These are phyloP conservation scores for Cryptus viduatorius DNA, from an alignment of 2,888 invertebrate genomes.

Conservation along the genomic window DNA sequence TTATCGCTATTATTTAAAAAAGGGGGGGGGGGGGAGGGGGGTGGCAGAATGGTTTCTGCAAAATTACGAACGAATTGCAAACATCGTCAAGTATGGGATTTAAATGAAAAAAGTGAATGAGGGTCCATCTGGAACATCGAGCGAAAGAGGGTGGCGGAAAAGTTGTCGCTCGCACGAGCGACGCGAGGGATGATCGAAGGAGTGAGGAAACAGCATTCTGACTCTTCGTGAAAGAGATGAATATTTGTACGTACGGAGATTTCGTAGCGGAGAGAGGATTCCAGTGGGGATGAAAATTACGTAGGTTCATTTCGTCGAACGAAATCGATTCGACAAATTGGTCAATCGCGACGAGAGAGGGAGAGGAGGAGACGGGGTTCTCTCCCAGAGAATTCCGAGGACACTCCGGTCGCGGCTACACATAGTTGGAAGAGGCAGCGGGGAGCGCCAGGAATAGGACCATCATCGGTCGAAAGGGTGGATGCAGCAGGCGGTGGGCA, in stretches of 20 bases:
- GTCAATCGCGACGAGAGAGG: conserved; percentile 80
- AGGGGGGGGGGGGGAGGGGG: no score
- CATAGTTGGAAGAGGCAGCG: conserved; percentile 5
- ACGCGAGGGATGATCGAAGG: conserved; percentile 45
- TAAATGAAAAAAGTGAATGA: neutral
- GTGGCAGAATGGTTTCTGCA: no score
- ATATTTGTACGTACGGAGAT: conserved; percentile 47
- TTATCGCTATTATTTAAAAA: no score
- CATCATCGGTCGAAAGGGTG: conserved; percentile 34
- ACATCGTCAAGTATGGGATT: neutral
- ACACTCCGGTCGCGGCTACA: conserved; percentile 6
- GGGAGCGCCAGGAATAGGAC: conserved; percentile 9
- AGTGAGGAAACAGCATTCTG: conserved; percentile 52
- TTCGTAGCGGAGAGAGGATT: conserved; percentile 38
- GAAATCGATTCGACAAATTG: conserved; percentile 83
- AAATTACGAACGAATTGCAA: no score
- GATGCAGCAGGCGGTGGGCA: conserved; percentile 52
- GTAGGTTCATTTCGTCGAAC: conserved; percentile 76
- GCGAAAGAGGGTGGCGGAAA: conserved; percentile 35
- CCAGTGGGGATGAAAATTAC: conserved; percentile 76
- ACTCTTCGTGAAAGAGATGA: conserved; percentile 31
- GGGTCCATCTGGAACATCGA: conserved; percentile 55
- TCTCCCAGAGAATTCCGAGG: conserved; percentile 39
- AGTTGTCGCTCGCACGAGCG: neutral
- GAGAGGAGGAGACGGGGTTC: conserved; percentile 28